Percentiles rank a stretch among this genome's conserved stretches.
Evolutionary conservation across 1,140 invertebrate species (phyloP).

Genomic region (Papilio dardanus): DNA sequence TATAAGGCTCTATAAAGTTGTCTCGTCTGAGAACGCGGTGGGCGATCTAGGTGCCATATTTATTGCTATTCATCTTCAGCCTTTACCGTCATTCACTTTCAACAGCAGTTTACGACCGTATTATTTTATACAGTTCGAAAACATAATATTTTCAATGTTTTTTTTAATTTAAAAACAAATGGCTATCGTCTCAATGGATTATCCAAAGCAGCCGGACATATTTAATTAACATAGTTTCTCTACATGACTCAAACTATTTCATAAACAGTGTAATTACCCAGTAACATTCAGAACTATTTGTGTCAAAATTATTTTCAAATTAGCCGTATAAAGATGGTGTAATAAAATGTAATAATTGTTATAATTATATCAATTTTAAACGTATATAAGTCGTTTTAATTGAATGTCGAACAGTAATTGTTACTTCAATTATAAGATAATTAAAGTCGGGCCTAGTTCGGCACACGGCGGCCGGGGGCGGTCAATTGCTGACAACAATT

Average conservation of each 20-base stretch:
- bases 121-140: neutral
- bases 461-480: neutral
- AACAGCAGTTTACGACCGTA: neutral
- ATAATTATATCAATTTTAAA: conserved; percentile 1
- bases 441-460: neutral
- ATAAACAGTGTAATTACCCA: neutral
- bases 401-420: conserved; percentile 18
- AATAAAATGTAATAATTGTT: conserved; percentile 3
- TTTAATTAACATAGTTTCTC: too few relatives aligned
- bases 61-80: conserved; percentile 12
- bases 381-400: neutral
- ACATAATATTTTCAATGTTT: neutral
- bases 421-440: conserved; percentile 27
- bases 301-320: neutral
- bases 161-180: neutral
- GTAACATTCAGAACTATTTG: neutral
- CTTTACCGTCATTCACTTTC: conserved; percentile 13
- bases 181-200: neutral
- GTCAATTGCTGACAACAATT: conserved; percentile 20
- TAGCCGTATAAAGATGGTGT: neutral
- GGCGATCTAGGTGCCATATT: conserved; percentile 9
- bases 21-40: conserved; percentile 5
- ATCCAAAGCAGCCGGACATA: too few relatives aligned
- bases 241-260: too few relatives aligned
- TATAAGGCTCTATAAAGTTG: conserved; percentile 26